Evolutionary conservation across 2,797 vertebrate species (phyloP).

Genomic region (Tenualosa thibaudeaui): DNA sequence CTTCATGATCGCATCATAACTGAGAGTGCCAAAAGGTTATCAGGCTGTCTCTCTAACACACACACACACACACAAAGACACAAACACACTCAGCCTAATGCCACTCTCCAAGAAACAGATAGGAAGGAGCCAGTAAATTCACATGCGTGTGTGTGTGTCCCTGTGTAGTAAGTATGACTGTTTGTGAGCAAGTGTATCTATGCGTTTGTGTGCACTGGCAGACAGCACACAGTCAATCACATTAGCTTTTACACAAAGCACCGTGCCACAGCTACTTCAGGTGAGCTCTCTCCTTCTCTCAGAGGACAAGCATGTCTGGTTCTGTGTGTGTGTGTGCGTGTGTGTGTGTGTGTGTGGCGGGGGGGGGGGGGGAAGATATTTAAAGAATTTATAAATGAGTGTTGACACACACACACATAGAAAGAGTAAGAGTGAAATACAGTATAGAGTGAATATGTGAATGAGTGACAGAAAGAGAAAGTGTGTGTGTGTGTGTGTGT

Average conservation of each 20-base stretch:
- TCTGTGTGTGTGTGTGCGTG: not conserved
- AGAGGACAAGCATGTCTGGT: not conserved
- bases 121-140: not conserved
- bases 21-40: too few species aligned
- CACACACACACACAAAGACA: not conserved
- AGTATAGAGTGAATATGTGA: not conserved
- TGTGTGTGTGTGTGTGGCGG: constrained; percentile 10
- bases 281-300: not conserved
- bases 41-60: not conserved
- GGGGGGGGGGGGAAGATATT: not conserved
- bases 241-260: not conserved
- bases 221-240: not conserved
- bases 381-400: not conserved
- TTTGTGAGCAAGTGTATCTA: not conserved
- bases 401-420: not conserved
- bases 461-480: not conserved
- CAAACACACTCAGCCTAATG: not conserved
- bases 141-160: not conserved
- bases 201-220: not conserved
- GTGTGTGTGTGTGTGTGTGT: not conserved
- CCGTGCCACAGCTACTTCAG: not conserved
- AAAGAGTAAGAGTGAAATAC: not conserved
- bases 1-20: too few species aligned
- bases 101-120: not conserved
- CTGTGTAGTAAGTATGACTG: not conserved